These are phyloP conservation scores for Sternotherus odoratus DNA, from an alignment of 2,797 vertebrate species.

Conservation along the genomic window DNA sequence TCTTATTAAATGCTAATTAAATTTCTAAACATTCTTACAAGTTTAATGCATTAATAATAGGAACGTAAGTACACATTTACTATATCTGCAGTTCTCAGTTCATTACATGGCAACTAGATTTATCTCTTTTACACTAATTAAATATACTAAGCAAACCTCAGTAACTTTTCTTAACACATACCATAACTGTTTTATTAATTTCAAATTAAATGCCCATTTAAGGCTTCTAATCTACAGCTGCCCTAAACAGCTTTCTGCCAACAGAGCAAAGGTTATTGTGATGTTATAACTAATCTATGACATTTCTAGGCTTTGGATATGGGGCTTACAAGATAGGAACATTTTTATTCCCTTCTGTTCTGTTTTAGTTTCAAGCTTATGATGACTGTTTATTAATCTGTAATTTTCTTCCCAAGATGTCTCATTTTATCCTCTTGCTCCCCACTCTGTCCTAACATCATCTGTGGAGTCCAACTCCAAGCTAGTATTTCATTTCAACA, in stretches of 20 bases:
- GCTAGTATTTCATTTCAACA: background rate
- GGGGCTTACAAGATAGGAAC: conserved; percentile 15
- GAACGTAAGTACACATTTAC: conserved; percentile 87
- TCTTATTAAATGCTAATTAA: conserved; percentile 89
- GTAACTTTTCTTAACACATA: conserved; percentile 86
- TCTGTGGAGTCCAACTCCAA: background rate
- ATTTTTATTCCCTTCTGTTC: background rate
- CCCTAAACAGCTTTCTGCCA: conserved; percentile 76
- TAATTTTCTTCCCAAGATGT: background rate
- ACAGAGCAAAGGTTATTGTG: conserved; percentile 70
- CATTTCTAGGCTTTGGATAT: conserved; percentile 36
- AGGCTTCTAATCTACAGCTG: conserved; percentile 81
- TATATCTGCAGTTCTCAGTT: conserved; percentile 86
- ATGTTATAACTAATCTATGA: conserved; percentile 64
- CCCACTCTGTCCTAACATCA: background rate
- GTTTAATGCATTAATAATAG: conserved; percentile 87
- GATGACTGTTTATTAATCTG: background rate
- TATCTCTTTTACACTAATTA: conserved; percentile 86
- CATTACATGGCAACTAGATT: conserved; percentile 85
- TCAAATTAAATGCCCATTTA: conserved; percentile 85
- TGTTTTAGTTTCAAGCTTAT: conserved; percentile 3
- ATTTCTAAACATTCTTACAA: conserved; percentile 88
- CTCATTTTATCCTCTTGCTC: background rate
- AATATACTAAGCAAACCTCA: conserved; percentile 86
- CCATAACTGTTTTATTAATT: conserved; percentile 86